These are phyloP conservation scores for Chaetops frenatus DNA, from an alignment of 2,113 vertebrate species.

Conservation along the genomic window DNA sequence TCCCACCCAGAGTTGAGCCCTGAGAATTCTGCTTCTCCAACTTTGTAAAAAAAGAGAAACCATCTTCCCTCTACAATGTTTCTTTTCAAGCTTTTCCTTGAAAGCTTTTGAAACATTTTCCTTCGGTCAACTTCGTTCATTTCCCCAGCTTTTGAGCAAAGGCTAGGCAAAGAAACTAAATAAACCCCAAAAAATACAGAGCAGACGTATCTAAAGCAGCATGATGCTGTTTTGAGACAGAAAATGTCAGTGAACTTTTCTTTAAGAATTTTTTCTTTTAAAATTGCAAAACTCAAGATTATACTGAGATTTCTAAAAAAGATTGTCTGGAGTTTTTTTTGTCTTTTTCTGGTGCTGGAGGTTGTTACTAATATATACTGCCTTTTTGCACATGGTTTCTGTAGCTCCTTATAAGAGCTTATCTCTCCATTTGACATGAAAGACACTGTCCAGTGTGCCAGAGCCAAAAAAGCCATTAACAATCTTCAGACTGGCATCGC, in stretches of 20 bases:
- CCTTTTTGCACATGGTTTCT: neutral
- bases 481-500: neutral
- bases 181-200: neutral
- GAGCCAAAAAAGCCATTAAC: neutral
- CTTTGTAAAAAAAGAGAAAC: neutral
- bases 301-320: neutral
- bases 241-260: neutral
- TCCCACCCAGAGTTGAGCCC: neutral
- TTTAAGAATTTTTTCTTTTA: neutral
- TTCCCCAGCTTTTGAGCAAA: neutral
- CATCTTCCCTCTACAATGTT: neutral
- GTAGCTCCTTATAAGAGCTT: neutral
- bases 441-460: neutral
- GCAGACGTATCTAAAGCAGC: neutral
- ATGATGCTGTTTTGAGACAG: neutral
- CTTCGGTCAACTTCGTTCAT: neutral
- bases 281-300: neutral
- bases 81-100: neutral
- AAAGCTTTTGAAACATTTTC: neutral
- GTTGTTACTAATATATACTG: neutral
- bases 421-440: neutral
- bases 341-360: neutral
- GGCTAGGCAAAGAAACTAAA: neutral
- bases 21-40: neutral
- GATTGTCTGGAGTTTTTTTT: neutral